Percentiles rank a stretch among this genome's conserved stretches.
Conservation (phyloP, 1,140 invertebrate genomes). For the Pogonomyrmex californicus region DNA sequence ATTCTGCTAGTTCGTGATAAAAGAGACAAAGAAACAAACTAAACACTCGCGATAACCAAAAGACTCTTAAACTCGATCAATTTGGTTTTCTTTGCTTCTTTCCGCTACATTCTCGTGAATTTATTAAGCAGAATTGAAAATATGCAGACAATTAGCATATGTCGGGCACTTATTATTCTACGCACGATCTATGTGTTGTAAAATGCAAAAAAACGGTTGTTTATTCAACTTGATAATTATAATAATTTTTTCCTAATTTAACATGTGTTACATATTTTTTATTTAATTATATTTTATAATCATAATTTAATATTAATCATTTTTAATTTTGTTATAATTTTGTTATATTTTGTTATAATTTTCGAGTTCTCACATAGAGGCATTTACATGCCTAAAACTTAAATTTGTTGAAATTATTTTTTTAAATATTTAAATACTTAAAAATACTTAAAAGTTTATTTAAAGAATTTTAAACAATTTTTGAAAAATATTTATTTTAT, state of each 20-base stretch:
- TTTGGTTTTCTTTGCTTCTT: neutral
- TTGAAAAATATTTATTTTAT: neutral
- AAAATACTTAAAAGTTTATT: neutral
- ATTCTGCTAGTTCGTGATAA: neutral
- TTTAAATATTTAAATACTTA: neutral
- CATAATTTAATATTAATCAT: neutral
- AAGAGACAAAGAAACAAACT: neutral
- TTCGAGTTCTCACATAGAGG: neutral
- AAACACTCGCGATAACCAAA: neutral
- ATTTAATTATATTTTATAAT: neutral
- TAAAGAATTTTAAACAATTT: neutral
- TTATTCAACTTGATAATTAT: neutral
- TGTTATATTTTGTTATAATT: neutral
- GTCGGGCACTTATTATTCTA: neutral
- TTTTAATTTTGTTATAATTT: neutral
- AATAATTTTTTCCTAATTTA: neutral
- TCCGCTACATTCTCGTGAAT: neutral
- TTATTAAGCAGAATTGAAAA: neutral
- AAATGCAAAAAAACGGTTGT: neutral
- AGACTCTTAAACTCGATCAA: no score
- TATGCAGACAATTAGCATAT: neutral
- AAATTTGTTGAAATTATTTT: neutral
- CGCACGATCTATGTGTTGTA: neutral
- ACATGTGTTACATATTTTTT: neutral
- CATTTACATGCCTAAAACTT: no score